Evolutionary conservation across 1,140 invertebrate genomes (phyloP).

Genomic region (Anoplolepis gracilipes): DNA sequence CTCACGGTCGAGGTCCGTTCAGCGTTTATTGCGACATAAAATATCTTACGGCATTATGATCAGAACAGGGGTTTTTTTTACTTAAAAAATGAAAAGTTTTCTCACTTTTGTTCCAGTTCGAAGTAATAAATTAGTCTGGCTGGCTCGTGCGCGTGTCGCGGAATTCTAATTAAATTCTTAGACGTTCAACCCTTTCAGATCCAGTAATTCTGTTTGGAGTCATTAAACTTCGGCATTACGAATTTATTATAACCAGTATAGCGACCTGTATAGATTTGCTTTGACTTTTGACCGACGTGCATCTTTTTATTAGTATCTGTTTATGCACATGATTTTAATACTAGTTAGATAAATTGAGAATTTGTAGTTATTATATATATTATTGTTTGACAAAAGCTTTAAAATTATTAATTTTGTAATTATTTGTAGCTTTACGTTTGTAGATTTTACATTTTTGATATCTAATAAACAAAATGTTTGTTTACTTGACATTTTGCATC

Average conservation of each 20-base stretch:
- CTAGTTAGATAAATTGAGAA: not conserved
- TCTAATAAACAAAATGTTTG: not conserved
- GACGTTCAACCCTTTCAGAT: not conserved
- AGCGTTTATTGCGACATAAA: conserved; percentile 46
- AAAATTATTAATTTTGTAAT: not conserved
- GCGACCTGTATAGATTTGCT: not conserved
- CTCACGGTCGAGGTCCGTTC: conserved; percentile 8
- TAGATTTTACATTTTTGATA: not conserved
- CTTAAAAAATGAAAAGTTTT: conserved; percentile 45
- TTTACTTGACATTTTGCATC: not conserved
- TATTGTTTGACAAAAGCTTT: not conserved
- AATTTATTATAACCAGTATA: not conserved
- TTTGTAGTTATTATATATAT: not conserved
- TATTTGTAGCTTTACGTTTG: not conserved
- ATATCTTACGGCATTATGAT: conserved; percentile 21
- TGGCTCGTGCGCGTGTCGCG: not conserved
- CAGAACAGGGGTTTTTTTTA: conserved; percentile 20
- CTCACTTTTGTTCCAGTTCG: not conserved
- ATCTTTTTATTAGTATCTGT: not conserved
- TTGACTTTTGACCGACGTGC: not conserved
- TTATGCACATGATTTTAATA: not conserved
- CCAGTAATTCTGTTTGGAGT: not conserved
- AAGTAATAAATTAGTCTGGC: conserved; percentile 26
- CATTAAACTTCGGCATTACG: not conserved
- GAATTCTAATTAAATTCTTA: conserved; percentile 49